Evolutionary conservation across 2,888 invertebrate species (phyloP), one percentile per base, ranked within the genome.

Genomic region (Gortyna flavago): DNA sequence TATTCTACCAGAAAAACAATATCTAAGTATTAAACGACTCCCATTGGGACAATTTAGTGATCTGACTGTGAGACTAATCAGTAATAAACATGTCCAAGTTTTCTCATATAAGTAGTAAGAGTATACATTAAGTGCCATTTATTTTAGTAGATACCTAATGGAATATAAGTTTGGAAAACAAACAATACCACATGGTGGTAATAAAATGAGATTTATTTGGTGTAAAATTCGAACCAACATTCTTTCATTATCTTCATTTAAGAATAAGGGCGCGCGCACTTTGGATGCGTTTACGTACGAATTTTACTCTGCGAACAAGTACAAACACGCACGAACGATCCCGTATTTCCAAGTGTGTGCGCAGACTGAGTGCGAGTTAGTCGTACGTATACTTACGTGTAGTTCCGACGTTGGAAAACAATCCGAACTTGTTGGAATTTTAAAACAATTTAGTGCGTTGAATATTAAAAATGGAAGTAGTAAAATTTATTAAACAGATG

Each of bases 1-100:
- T 84, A 77, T 68, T 83, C 70, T 72, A 80, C 77, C 65, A 72
- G 77, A 81, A 81, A 81, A 81, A 79, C 72, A 79, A 72, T 80
- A n/a, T n/a, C n/a, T n/a, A n/a, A n/a, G n/a, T n/a, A 74, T 76
- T 78, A 76, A 84, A 82, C 71, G 79, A 57, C 57, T 81, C 57
- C 70, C 66, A 68, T 75, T 72, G 59, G n/a, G 75, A 85, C 73
- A 79, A 84, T 85, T 84, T 82, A 75, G 75, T 82, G 75, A 79
- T 69, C 72, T 74, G 54, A 65, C 72, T 78, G 72, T 75, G 68
- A 78, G 57, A 29, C 64, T 85, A 81, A 79, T 79, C 77, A 72
- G 79, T 73, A 79, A 77, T 85, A 86, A 82, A 83, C 21, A 74
- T 73, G 78, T 67, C 65, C 13, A 84, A 79, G 64, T 80, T 83